These are phyloP conservation scores for Myrmophylax atrothorax DNA, from an alignment of 2,113 vertebrate genomes.

Conservation along the genomic window DNA sequence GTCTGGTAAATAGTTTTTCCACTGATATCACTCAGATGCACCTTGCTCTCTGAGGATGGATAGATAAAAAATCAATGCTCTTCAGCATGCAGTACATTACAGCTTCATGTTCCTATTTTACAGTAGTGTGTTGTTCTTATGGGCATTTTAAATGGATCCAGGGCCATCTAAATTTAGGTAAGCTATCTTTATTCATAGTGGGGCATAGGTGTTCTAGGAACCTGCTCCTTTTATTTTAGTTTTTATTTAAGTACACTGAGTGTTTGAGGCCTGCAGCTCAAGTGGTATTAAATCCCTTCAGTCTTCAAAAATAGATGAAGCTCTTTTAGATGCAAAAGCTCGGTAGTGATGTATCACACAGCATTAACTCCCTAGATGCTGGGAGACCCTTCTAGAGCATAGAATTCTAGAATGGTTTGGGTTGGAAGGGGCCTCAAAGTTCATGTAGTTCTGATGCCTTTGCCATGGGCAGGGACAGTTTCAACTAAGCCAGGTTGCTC, in stretches of 20 bases:
- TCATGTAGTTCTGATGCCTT: not conserved
- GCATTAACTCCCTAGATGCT: not conserved
- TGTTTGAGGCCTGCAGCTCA: not conserved
- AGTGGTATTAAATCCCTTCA: slow-evolving; percentile 1
- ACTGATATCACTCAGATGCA: slow-evolving; percentile 6
- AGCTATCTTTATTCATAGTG: slow-evolving; percentile 36
- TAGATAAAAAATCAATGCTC: not conserved
- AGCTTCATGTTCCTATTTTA: slow-evolving; percentile 23
- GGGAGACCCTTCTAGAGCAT: not conserved
- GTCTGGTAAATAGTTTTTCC: slow-evolving; percentile 22
- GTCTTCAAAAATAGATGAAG: slow-evolving; percentile 28
- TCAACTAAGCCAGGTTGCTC: not conserved
- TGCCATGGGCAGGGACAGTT: not conserved
- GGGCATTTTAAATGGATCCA: slow-evolving; percentile 29
- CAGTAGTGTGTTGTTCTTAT: slow-evolving; percentile 20
- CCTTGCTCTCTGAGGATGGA: not conserved
- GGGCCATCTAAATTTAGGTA: slow-evolving; percentile 61
- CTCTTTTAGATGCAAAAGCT: not conserved
- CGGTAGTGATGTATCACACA: not conserved
- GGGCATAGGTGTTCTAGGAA: not conserved
- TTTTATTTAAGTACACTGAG: slow-evolving; percentile 16
- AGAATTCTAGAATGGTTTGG: not conserved
- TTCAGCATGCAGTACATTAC: slow-evolving; percentile 18
- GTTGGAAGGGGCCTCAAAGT: not conserved
- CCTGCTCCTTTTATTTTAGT: not conserved